Base-by-base conservation (phyloP, 1,140 invertebrate genomes). In the Zaprionus vittiger region DNA sequence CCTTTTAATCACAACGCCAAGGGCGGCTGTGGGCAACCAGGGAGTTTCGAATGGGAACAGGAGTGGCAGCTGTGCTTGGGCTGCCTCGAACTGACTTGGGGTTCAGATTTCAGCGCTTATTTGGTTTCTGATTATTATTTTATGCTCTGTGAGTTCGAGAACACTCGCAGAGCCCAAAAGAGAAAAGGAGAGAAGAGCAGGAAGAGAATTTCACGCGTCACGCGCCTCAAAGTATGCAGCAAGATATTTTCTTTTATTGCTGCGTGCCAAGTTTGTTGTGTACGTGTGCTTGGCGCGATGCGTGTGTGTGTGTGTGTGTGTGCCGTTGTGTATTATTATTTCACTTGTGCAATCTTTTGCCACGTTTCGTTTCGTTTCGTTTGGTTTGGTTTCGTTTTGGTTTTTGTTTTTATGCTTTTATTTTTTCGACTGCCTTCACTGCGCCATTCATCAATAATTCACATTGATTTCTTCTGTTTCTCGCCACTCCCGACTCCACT, bases 91-190 rank as follows among this genome's bases (percentile, higher is more conserved):
- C 54, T 28, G 24, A 12, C 24, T 24, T 71, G 28, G 60, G 81
- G 81, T 63, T 90, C 85, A 80, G 85, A 90, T 90, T 90, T 90
- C 85, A 82, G 80, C 79, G 79, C 82, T 90, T 90, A 80, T 90
- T 90, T 90, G 81, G 81, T 79, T 84, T 85, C 84, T 90, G 85
- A 90, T 90, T 90, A 90, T 90, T 91, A 90, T 90, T 90, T 90
- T 79, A 90, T 90, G 86, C 80, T 70, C 63, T 59, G 64, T 6
- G 63, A 68, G 11, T 60, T 41, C 72, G 26, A 55, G 34, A 47
- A 47, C 41, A 17, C 20, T 5, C 20, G 17, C n/a, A 54, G 61
- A 66, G 26, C 41, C n/a, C 5, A 22, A 52, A 5, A 34, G 44
- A 34, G 9, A 20, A 59, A 15, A 11, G 9, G 14, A 6, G 44